These are phyloP conservation scores for Sebastes schlegelii DNA, from an alignment of 2,113 vertebrate genomes.

Conservation along the genomic window DNA sequence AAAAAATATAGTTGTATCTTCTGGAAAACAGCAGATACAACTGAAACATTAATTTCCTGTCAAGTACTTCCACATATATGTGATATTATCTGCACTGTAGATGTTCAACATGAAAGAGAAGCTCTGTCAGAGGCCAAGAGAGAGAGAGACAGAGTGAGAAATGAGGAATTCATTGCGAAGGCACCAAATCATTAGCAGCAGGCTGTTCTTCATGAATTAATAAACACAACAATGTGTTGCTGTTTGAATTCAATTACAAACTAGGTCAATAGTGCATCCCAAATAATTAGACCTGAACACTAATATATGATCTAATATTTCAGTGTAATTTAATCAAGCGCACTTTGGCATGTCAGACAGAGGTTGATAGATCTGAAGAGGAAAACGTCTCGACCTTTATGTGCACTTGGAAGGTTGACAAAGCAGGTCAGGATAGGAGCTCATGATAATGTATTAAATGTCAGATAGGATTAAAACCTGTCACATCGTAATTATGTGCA, in stretches of 20 bases:
- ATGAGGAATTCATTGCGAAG: conserved; percentile 52
- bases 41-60: conserved; percentile 20
- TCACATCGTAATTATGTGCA: not conserved
- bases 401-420: conserved; percentile 21
- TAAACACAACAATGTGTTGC: conserved; percentile 61
- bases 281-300: conserved; percentile 60
- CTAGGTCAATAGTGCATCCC: conserved; percentile 61
- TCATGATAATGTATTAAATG: not conserved
- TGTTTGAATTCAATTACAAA: conserved; percentile 62
- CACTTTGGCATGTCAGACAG: conserved; percentile 33
- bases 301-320: conserved; percentile 54
- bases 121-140: conserved; percentile 37
- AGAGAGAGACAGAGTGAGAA: conserved; percentile 32
- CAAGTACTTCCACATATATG: not conserved
- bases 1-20: not conserved
- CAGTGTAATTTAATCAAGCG: conserved; percentile 40
- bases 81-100: not conserved
- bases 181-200: conserved; percentile 56
- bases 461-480: not conserved
- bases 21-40: not conserved
- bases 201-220: conserved; percentile 68
- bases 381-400: conserved; percentile 12
- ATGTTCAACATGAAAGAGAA: conserved; percentile 30
- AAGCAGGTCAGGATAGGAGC: not conserved
- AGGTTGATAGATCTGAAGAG: conserved; percentile 33